phyloP scores from a whole-genome alignment of 2,113 vertebrate genomes.

The Atherinomorus stipes region DNA sequence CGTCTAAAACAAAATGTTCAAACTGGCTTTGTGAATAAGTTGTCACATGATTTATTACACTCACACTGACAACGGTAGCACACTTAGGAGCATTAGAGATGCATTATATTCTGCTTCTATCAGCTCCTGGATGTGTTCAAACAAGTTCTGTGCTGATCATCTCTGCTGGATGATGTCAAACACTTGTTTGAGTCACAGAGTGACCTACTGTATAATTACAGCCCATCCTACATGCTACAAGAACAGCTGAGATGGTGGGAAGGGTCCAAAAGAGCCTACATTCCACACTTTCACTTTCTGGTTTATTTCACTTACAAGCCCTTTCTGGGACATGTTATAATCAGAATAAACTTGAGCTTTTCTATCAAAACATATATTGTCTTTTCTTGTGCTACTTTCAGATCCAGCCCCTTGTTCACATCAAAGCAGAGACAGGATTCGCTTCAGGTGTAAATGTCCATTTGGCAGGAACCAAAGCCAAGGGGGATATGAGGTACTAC shows the following conservation, averaged over 20 bases:
- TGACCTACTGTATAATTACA: conserved; percentile 34
- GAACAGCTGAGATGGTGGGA: conserved; percentile 57
- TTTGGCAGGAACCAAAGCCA: conserved; percentile 50
- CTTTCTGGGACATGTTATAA: conserved; percentile 23
- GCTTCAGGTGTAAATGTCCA: conserved; percentile 40
- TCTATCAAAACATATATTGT: conserved; percentile 25
- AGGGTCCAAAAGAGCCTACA: conserved; percentile 33
- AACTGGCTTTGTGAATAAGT: conserved; percentile 46
- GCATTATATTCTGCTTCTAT: conserved; percentile 46
- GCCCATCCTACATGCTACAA: conserved; percentile 73
- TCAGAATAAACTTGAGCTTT: conserved; percentile 1
- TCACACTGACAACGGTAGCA: conserved; percentile 51
- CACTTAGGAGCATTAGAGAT: conserved; percentile 49
- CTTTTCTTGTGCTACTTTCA: conserved; percentile 61
- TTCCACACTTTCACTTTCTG: conserved; percentile 11
- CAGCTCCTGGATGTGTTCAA: conserved; percentile 62
- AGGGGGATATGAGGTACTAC: conserved; percentile 63
- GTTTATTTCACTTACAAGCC: conserved; percentile 23
- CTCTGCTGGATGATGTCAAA: conserved; percentile 46
- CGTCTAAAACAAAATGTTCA: conserved; percentile 18
- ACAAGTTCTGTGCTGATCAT: conserved; percentile 61
- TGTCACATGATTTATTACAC: conserved; percentile 45
- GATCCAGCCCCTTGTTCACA: conserved; percentile 27
- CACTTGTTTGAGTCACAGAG: conserved; percentile 49
- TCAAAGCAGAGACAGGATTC: conserved; percentile 46